Evolutionary conservation across 2,888 invertebrate species (phyloP).

Genomic region (Eristalinus aeneus): DNA sequence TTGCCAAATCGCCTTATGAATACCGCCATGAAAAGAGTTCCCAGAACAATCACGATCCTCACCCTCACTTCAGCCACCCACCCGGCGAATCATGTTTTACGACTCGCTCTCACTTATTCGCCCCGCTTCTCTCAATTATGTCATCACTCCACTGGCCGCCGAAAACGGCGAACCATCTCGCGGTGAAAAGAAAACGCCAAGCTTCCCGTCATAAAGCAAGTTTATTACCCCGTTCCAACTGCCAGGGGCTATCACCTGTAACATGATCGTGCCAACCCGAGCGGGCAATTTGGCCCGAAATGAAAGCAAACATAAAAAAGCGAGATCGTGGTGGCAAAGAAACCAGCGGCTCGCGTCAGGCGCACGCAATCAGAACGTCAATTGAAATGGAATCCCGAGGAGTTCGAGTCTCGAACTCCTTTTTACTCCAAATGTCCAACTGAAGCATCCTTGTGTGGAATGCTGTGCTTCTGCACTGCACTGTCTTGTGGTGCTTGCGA

Average conservation of each 20-base stretch:
- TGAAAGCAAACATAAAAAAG: neutral
- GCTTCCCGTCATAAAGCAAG: slow-evolving; percentile 36
- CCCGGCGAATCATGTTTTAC: neutral
- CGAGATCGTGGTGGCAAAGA: neutral
- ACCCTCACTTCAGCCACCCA: too few relatives aligned
- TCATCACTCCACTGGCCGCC: slow-evolving; percentile 15
- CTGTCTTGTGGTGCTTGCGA: slow-evolving; percentile 21
- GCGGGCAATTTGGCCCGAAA: slow-evolving; percentile 3
- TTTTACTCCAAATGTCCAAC: slow-evolving; percentile 10
- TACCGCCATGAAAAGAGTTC: neutral
- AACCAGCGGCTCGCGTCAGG: neutral
- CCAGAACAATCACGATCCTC: neutral
- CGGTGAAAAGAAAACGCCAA: slow-evolving; percentile 3
- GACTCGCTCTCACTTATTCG: slow-evolving; percentile 14
- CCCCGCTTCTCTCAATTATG: slow-evolving; percentile 37
- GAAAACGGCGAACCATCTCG: neutral
- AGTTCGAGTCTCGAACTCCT: slow-evolving; percentile 19
- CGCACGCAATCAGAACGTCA: slow-evolving; percentile 43
- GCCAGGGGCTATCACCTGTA: slow-evolving; percentile 37
- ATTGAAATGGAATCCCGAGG: slow-evolving; percentile 15
- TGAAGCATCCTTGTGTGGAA: neutral
- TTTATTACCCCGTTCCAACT: slow-evolving; percentile 25
- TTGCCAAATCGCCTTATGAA: too few relatives aligned
- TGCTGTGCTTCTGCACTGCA: neutral
- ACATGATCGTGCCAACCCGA: slow-evolving; percentile 8